These are phyloP conservation scores for Megaptera novaeangliae DNA, from an alignment of 2,113 vertebrate species.

Conservation along the genomic window DNA sequence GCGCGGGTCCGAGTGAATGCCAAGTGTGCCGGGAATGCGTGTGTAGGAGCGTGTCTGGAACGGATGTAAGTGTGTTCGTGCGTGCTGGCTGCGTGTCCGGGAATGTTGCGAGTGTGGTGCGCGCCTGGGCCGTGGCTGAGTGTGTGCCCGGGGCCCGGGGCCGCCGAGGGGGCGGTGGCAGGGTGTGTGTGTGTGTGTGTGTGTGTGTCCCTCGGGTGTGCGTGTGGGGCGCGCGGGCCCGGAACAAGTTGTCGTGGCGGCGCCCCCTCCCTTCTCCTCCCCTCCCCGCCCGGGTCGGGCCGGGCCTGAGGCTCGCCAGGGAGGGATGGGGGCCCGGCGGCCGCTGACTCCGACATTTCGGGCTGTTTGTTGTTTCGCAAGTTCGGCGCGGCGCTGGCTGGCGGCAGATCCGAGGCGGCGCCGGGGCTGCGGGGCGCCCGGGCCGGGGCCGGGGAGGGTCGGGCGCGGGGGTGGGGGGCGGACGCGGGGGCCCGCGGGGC, in stretches of 20 bases:
- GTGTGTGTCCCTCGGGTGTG: not conserved
- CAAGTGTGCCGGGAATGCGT: conserved; percentile 48
- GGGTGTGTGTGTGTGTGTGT: not conserved
- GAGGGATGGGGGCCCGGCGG: not conserved
- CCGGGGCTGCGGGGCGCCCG: conserved; percentile 18
- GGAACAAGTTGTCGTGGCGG: conserved; percentile 62
- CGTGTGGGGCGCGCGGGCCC: conserved; percentile 5
- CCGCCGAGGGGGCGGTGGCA: conserved; percentile 34
- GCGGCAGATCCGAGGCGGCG: conserved; percentile 31
- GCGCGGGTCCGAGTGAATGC: conserved; percentile 46
- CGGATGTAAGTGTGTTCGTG: conserved; percentile 46
- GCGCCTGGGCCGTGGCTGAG: conserved; percentile 38
- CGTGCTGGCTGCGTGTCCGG: conserved; percentile 42
- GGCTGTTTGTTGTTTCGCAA: conserved; percentile 72
- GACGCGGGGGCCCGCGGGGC: not conserved
- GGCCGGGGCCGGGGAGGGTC: not conserved
- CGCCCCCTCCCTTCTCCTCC: not conserved
- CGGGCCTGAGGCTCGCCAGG: not conserved
- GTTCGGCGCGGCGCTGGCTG: conserved; percentile 57
- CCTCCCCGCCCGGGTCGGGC: not conserved
- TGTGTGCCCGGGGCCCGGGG: conserved; percentile 30
- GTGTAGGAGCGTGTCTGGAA: conserved; percentile 54
- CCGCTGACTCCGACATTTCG: conserved; percentile 63
- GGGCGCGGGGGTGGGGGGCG: not conserved
- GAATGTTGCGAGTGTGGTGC: conserved; percentile 56